Evolutionary conservation across 2,113 vertebrate species (phyloP), one percentile per base, ranked within the genome.

Genomic region (Myodes glareolus): DNA sequence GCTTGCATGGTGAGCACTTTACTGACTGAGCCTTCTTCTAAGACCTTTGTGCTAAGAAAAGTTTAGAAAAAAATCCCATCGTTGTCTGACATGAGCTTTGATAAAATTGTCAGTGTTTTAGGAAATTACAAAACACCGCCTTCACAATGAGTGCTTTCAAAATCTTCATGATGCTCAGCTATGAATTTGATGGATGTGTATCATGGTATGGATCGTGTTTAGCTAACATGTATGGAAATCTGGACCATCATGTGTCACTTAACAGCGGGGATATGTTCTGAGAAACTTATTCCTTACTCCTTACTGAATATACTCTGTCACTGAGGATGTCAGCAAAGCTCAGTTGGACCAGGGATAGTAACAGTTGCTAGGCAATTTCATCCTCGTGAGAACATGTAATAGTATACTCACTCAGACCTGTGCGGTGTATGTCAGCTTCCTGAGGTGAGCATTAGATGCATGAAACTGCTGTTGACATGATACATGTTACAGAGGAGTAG

Each of bases 201-300:
- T 92, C 8, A 0, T 0, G 11, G 36, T 16, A 14, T 7, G 29
- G 36, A 0, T 31, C 1, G 3, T 6, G 14, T 47, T 47, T 5
- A 10, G 29, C 6, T 31, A 73, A 12, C 19, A 1, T 1, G 17
- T 7, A 36, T 72, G 33, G 47, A 67, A 33, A 29, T 9, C 3
- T 19, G 7, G 19, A 33, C 4, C 5, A 36, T 23, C 23, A 3
- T 27, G 25, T 52, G 36, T 63, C 31, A 2, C 42, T 39, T 63
- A 23, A 50, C 23, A 31, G 14, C 0, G 7, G 76, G 16, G 31
- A 25, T 10, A 25, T 47, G 52, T 65, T 65, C 91, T 65, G 55
- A 76, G 91, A 50, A 75, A 31, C 0, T 11, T 47, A 65, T 12
- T 36, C 31, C 10, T 47, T 39, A 61, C 23, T 82, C 23, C 58